A percentile compares a stretch with the other conserved stretches of the same genome.
phyloP scores from a whole-genome alignment of 2,113 vertebrate species.

The Pseudonaja textilis region DNA sequence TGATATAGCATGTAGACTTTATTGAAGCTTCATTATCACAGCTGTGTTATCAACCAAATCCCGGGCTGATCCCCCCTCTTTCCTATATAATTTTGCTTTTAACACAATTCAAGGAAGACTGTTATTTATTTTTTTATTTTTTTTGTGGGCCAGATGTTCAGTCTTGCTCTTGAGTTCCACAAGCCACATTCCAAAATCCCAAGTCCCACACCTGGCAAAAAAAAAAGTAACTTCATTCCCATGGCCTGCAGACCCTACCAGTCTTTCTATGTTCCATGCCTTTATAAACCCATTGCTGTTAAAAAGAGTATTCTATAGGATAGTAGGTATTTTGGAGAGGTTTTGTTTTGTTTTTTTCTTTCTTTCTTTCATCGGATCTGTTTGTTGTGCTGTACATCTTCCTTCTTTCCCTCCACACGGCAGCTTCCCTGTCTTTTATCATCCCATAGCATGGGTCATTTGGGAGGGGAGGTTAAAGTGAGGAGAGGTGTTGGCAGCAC shows the following conservation, averaged over 20 bases:
- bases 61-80: constrained; percentile 42
- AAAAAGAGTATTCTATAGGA: background rate
- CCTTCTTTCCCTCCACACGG: too few relatives aligned
- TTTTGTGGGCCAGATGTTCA: background rate
- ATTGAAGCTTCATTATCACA: constrained; percentile 56
- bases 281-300: background rate
- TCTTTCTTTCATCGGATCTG: background rate
- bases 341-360: too few relatives aligned
- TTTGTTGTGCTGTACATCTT: background rate
- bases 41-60: constrained; percentile 27
- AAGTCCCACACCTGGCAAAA: background rate
- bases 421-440: background rate
- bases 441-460: background rate
- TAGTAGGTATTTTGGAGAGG: background rate
- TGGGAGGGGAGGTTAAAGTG: background rate
- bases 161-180: background rate
- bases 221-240: background rate
- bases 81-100: background rate
- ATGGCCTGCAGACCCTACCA: background rate
- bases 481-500: background rate
- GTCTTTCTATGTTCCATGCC: background rate
- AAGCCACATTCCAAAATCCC: background rate
- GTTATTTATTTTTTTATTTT: background rate
- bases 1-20: constrained; percentile 48
- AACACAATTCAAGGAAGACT: background rate